Conservation (phyloP, 2,888 invertebrate genomes). For the Agrochola litura region DNA sequence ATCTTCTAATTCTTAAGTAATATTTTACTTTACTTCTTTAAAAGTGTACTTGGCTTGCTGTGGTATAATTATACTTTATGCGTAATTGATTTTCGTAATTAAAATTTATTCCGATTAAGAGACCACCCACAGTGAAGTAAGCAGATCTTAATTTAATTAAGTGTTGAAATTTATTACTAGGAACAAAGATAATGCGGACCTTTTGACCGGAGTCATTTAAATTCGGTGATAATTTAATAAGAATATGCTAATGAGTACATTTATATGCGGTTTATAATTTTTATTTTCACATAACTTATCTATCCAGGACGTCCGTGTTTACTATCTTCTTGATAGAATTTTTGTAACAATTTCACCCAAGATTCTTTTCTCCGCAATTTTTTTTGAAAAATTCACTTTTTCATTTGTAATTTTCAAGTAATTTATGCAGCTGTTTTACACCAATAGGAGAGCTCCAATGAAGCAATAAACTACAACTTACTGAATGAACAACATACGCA, state of each 20-base stretch:
- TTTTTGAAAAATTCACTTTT: not conserved
- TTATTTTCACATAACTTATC: not conserved
- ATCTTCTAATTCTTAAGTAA: not conserved
- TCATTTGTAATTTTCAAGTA: not conserved
- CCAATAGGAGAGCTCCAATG: slow-evolving; percentile 28
- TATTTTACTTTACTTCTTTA: not conserved
- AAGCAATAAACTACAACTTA: slow-evolving; percentile 36
- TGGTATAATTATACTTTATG: not conserved
- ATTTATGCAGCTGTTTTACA: not conserved
- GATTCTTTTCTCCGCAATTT: too few species aligned
- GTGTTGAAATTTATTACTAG: slow-evolving; percentile 48
- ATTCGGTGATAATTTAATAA: slow-evolving; percentile 56
- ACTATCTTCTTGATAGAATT: not conserved
- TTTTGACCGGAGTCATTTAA: slow-evolving; percentile 52
- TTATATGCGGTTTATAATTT: slow-evolving; percentile 4
- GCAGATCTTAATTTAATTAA: slow-evolving; percentile 48
- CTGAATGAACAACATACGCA: slow-evolving; percentile 57
- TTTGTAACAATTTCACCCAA: too few species aligned
- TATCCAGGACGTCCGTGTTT: not conserved
- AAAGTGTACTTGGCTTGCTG: too few species aligned
- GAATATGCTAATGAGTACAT: slow-evolving; percentile 40
- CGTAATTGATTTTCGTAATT: slow-evolving; percentile 19
- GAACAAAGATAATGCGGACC: slow-evolving; percentile 53
- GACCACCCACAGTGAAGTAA: slow-evolving; percentile 54
- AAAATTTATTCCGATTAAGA: slow-evolving; percentile 11